Evolutionary conservation across 2,113 vertebrate species (phyloP).

Genomic region (Anas platyrhynchos): DNA sequence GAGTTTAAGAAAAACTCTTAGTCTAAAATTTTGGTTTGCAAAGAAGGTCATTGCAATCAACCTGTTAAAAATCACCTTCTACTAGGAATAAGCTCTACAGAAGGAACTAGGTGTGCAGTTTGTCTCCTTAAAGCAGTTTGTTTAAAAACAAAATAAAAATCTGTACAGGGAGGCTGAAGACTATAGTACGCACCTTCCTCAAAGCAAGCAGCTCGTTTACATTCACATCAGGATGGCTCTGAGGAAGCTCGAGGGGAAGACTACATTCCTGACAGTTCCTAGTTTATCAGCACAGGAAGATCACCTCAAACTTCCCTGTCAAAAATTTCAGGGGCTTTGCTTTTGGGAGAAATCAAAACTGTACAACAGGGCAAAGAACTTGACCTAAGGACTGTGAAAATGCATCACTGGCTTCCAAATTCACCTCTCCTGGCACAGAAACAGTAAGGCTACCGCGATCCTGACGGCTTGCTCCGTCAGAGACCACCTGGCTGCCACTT

Average conservation of each 20-base stretch:
- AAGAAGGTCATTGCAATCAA: slow-evolving; percentile 30
- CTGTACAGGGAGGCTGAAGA: slow-evolving; percentile 32
- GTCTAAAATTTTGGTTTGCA: slow-evolving; percentile 71
- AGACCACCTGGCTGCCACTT: neutral
- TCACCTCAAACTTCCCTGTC: neutral
- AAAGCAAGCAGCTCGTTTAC: slow-evolving; percentile 42
- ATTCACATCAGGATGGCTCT: slow-evolving; percentile 50
- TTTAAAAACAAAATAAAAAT: slow-evolving; percentile 11
- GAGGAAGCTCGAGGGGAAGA: slow-evolving; percentile 16
- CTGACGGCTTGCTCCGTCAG: neutral
- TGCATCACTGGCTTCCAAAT: neutral
- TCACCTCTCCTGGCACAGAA: neutral
- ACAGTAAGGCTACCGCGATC: neutral
- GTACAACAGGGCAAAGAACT: neutral
- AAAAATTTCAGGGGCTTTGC: neutral
- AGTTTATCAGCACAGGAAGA: neutral
- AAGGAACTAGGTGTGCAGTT: slow-evolving; percentile 49
- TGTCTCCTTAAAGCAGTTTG: slow-evolving; percentile 45
- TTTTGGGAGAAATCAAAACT: neutral
- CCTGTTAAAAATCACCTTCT: slow-evolving; percentile 48
- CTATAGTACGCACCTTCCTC: neutral
- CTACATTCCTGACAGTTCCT: slow-evolving; percentile 18
- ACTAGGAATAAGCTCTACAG: slow-evolving; percentile 46
- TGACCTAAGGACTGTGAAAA: neutral
- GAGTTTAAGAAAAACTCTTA: slow-evolving; percentile 72